These are phyloP conservation scores for Clarias platycephalus DNA, from an alignment of 2,797 vertebrate genomes.

Conservation along the genomic window DNA sequence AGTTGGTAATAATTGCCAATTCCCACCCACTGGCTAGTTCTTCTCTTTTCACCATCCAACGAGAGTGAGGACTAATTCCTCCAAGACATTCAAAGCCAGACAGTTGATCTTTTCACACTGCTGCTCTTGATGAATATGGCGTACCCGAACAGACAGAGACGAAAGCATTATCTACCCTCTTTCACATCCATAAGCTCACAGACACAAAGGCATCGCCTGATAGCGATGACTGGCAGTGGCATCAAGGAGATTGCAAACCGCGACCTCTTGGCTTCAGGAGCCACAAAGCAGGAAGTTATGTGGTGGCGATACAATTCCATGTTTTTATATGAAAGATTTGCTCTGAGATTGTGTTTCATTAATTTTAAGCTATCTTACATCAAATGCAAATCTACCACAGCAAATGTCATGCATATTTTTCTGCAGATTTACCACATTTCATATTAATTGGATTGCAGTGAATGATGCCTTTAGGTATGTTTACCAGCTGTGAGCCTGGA, in stretches of 20 bases:
- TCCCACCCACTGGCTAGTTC: neutral
- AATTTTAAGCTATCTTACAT: neutral
- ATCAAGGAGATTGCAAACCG: neutral
- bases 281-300: neutral
- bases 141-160: neutral
- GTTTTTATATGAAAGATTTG: slow-evolving; percentile 7
- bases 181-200: neutral
- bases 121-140: neutral
- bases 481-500: neutral
- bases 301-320: neutral
- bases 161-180: neutral
- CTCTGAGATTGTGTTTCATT: neutral
- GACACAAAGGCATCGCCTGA: neutral
- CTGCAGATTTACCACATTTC: neutral
- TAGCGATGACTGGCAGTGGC: neutral
- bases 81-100: neutral
- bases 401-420: neutral
- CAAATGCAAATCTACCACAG: neutral
- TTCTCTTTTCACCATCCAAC: neutral
- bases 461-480: neutral
- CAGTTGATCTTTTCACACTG: neutral
- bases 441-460: neutral
- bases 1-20: neutral
- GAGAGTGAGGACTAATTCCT: neutral
- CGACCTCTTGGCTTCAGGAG: neutral